These are phyloP conservation scores for Sebastes minor DNA, from an alignment of 2,797 vertebrate genomes.

Conservation along the genomic window DNA sequence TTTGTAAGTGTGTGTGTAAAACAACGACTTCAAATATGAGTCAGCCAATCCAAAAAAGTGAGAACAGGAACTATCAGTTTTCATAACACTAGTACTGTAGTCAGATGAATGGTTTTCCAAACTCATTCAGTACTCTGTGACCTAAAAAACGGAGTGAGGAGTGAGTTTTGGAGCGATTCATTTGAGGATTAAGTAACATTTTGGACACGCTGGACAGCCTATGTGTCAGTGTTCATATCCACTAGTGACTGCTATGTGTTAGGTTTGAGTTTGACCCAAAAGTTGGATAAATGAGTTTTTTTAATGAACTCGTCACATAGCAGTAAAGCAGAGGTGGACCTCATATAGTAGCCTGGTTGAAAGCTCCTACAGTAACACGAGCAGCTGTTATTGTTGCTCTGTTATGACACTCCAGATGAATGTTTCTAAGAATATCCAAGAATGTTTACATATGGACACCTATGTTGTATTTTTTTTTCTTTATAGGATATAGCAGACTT, in stretches of 20 bases:
- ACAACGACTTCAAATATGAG: constrained; percentile 15
- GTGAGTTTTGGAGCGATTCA: not conserved
- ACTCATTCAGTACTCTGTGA: not conserved
- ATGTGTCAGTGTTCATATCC: not conserved
- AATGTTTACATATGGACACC: constrained; percentile 63
- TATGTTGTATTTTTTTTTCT: constrained; percentile 32
- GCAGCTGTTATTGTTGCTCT: not conserved
- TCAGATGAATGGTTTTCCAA: constrained; percentile 7
- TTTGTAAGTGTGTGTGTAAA: not conserved
- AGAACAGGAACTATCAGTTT: not conserved
- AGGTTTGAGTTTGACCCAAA: not conserved
- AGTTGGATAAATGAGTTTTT: not conserved
- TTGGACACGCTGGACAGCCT: not conserved
- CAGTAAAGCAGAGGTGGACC: not conserved
- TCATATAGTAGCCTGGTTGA: not conserved
- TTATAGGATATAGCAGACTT: constrained; percentile 50
- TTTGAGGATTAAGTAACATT: not conserved
- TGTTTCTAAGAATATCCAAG: constrained; percentile 31
- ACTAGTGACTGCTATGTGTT: not conserved
- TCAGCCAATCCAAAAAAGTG: constrained; percentile 10
- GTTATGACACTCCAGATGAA: constrained; percentile 26
- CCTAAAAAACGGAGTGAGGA: not conserved
- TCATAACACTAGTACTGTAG: not conserved
- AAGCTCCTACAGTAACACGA: not conserved
- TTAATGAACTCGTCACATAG: not conserved